Evolutionary conservation across 2,888 invertebrate species (phyloP).

Genomic region (Automeris io): DNA sequence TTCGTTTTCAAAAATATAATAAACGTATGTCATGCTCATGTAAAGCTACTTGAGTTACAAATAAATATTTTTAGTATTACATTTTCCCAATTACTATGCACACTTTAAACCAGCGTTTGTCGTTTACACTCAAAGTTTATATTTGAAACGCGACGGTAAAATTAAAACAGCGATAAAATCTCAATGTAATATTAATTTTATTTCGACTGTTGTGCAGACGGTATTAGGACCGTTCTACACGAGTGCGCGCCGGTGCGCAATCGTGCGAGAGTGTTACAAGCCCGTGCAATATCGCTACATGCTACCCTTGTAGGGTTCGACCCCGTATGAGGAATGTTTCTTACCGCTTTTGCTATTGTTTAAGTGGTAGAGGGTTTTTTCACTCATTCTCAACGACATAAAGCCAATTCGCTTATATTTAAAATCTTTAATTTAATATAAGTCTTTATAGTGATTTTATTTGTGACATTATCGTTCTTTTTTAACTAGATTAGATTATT

Average conservation of each 20-base stretch:
- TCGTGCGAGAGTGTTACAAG: slow-evolving; percentile 56
- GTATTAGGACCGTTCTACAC: slow-evolving; percentile 44
- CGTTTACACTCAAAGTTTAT: no score
- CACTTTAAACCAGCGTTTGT: no score
- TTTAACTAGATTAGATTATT: no score
- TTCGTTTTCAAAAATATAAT: no score
- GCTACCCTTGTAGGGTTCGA: slow-evolving; percentile 15
- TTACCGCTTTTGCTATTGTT: slow-evolving; percentile 4
- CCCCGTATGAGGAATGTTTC: slow-evolving; percentile 9
- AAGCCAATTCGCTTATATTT: no score
- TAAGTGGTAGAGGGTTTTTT: slow-evolving; percentile 1
- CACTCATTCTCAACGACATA: neutral
- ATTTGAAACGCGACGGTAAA: neutral
- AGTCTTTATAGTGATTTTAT: no score
- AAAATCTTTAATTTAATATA: no score
- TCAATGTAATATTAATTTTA: neutral
- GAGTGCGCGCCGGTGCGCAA: slow-evolving; percentile 32
- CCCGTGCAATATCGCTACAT: slow-evolving; percentile 56
- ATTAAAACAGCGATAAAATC: neutral
- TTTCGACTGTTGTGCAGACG: slow-evolving; percentile 4
- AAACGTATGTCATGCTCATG: no score
- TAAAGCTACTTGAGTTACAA: no score
- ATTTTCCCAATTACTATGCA: no score
- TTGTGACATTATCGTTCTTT: no score
- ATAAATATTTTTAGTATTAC: no score